Evolutionary conservation across 2,113 vertebrate species (phyloP), one percentile per base, ranked within the genome.

Genomic region (Amblyopsis rosae): DNA sequence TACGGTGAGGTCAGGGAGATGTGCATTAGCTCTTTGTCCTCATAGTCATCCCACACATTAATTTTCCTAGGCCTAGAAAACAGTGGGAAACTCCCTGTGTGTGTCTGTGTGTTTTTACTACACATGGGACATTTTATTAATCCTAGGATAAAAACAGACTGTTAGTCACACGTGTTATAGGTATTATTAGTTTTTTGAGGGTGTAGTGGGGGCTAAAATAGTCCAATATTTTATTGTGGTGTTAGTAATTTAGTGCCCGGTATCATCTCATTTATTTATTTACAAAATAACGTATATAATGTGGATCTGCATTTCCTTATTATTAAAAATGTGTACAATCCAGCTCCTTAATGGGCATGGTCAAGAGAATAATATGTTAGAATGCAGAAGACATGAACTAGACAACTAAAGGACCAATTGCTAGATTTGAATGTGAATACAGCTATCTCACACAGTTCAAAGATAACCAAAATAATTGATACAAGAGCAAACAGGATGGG

Each of bases 61-160:
- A 26, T 73, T 56, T 67, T 62, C n/a, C 4, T 12, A 3, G 0
- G 35, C 16, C n/a, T 62, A 46, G 17, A 63, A 58, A 33, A 8
- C 12, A 49, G 51, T 48, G 19, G 10, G 65, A 17, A 41, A 41
- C 35, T 41, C 35, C 35, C 35, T 41, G 35, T 41, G 4, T 41
- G 35, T 35, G 35, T 35, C 0, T 3, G 17, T 75, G 67, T 80
- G 16, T 64, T 70, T 60, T 71, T 54, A 13, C 35, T 33, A 33
- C 41, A 65, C 45, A 35, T 1, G 1, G 63, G 41, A 9, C 61
- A 74, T 32, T 26, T 19, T 26, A 58, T 26, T 58, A 19, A 50
- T 50, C 48, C 12, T 50, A 13, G 48, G 12, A 51, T 19, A 13
- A 10, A 51, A 3, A 51, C 49, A 54, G 13, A 54, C 13, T 5